Percentiles rank a stretch among this genome's conserved stretches.
These are phyloP conservation scores for Etheostoma cragini DNA, from an alignment of 2,113 vertebrate genomes.

Conservation along the genomic window DNA sequence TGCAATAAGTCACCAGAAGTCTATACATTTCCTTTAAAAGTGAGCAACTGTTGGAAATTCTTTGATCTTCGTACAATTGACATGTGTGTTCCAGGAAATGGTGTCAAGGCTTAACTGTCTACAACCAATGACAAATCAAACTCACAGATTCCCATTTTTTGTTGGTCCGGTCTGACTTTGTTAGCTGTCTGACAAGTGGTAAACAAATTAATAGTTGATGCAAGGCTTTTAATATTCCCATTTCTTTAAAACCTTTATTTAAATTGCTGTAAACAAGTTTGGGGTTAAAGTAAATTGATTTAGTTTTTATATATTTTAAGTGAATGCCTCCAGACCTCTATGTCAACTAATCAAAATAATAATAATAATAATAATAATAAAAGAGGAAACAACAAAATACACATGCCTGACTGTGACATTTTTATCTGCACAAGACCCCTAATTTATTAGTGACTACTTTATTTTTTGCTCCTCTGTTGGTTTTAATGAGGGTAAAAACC, in stretches of 20 bases:
- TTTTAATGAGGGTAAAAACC: constrained; percentile 20
- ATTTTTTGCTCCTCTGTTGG: constrained; percentile 11
- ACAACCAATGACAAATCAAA: neutral
- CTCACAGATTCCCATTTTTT: neutral
- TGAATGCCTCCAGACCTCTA: constrained; percentile 8
- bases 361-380: neutral
- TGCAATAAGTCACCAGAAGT: neutral
- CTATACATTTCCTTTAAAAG: constrained; percentile 5
- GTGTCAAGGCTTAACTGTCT: neutral
- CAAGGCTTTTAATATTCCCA: constrained; percentile 1
- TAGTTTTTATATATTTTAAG: constrained; percentile 20
- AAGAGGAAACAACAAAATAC: neutral
- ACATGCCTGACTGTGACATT: neutral
- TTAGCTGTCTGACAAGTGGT: constrained; percentile 7
- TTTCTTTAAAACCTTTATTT: constrained; percentile 10
- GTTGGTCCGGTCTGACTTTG: neutral
- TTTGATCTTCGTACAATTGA: neutral
- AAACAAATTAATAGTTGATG: constrained; percentile 12
- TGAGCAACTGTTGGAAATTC: neutral
- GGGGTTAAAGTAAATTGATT: constrained; percentile 9
- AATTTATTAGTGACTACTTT: constrained; percentile 2
- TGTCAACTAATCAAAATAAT: constrained; percentile 14
- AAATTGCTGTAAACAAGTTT: neutral
- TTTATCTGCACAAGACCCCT: neutral
- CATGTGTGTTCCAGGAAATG: constrained; percentile 3